Evolutionary conservation across 1,140 invertebrate genomes (phyloP), one percentile per base, ranked within the genome.

Genomic region (Drosophila truncata): DNA sequence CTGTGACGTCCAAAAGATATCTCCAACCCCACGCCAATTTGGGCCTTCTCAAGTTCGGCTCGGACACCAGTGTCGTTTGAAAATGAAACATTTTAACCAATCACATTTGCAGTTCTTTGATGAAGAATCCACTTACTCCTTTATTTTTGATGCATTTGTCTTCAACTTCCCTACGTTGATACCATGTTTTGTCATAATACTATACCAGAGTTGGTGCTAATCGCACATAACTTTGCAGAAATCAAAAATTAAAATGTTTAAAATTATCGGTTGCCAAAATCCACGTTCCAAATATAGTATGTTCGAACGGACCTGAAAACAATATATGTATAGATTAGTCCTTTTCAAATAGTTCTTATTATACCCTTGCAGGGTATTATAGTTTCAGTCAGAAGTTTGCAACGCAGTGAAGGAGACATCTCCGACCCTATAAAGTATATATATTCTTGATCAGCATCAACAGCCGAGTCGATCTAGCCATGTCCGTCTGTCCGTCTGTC

Each of bases 211-310:
- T n/a, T 63, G 54, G 0, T 63, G 37, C 25, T 35, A 27, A 14
- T 60, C 54, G 25, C 39, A 14, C 35, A 39, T 39, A 0, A 13
- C 11, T 31, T 60, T 63, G 25, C 61, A 63, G 16, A 60, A 63
- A 29, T 63, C 54, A 1, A 0, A 1, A 9, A 9, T 2, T 0
- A 10, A 0, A 2, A 27, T 0, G 3, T 16, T 20, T 0, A 13
- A 18, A n/a, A 63, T 23, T 8, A 54, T 63, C 18, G 61, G 61
- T 23, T 63, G 52, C 61, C 61, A 63, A 39, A n/a, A 9, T 0
- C 61, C 61, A 10, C 61, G 61, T 4, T 63, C 54, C 33, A 16
- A 39, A n/a, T 39, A 18, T n/a, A 63, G 16, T 16, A 16, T 9
- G 3, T 0, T 23, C 1, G 29, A 0, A 2, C 7, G 25, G 0